Evolutionary conservation across 2,113 vertebrate genomes (phyloP), one percentile per base, ranked within the genome.

Genomic region (Benitochromis conjunctus): DNA sequence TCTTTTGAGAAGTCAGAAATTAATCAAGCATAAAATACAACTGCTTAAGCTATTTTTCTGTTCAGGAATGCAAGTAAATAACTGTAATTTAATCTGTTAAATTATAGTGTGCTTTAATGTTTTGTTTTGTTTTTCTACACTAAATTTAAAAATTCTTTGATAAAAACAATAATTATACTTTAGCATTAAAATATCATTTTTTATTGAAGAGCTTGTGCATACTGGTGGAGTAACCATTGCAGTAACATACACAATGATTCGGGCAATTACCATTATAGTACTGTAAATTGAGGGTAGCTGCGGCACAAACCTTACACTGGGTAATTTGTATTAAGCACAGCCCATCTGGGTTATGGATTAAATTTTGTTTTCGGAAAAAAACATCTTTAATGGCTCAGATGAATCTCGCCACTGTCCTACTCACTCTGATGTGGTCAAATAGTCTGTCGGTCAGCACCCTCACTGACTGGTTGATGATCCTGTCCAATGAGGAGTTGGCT

Each of bases 361-460:
- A 31, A 6, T 19, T 18, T 55, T 11, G 5, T 53, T 41, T 7
- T 18, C 1, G 5, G 53, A 24, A 76, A 24, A 76, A 69, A 16
- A 1, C 41, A 48, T 46, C 19, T 16, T 53, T 26, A 36, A 46
- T 13, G 13, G 13, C 5, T 66, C 16, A 13, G 11, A n/a, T 60
- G 4, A 24, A 62, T 53, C 9, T 5, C 21, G 6, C 5, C 36
- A 4, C 1, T 43, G 55, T 7, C 29, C 26, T 46, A 38, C 94
- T 95, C 92, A 98, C 98, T 97, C 97, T 97, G 87, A 98, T 97
- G 84, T 97, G 95, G 82, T 98, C 97, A 11, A 98, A 97, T 79
- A 98, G 96, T 43, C 93, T 89, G 56, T 96, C 96, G 0, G 96
- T 95, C 88, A 99, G 94, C 79, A 97, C 96, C 1, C 94, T 96